phyloP scores from a whole-genome alignment of 53 echinoderm and acorn worm species.

The Stichopus horrens region DNA sequence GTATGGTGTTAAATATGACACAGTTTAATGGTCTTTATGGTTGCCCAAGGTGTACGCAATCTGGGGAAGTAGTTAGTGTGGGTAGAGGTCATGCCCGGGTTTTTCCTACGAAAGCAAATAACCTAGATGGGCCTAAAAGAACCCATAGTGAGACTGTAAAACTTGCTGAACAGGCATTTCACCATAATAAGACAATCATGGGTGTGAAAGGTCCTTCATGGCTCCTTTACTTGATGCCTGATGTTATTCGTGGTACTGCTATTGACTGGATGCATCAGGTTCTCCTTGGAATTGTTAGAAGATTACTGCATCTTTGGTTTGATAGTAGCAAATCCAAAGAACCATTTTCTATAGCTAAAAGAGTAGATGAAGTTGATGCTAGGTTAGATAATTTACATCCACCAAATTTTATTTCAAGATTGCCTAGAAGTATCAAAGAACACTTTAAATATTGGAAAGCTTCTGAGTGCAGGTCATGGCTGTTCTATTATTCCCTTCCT shows the following conservation, averaged over 20 bases:
- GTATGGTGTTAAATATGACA: slow-evolving; percentile 1
- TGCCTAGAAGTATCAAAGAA: slow-evolving; percentile 63
- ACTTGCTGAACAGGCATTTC: not conserved
- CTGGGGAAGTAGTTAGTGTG: not conserved
- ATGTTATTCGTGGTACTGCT: slow-evolving; percentile 54
- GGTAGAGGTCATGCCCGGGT: not conserved
- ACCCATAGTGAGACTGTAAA: not conserved
- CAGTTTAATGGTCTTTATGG: slow-evolving; percentile 10
- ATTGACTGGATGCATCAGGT: slow-evolving; percentile 67
- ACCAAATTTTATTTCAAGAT: slow-evolving; percentile 54
- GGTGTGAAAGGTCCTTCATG: not conserved
- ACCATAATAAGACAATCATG: not conserved
- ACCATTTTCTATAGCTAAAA: slow-evolving; percentile 46
- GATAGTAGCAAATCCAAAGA: slow-evolving; percentile 44
- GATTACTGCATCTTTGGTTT: slow-evolving; percentile 57
- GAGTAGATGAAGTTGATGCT: slow-evolving; percentile 42
- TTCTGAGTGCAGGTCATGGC: slow-evolving; percentile 67
- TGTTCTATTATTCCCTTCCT: slow-evolving; percentile 74
- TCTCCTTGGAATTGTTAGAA: slow-evolving; percentile 49
- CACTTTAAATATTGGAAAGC: slow-evolving; percentile 75
- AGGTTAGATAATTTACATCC: slow-evolving; percentile 51
- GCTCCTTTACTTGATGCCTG: not conserved
- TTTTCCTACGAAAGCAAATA: not conserved
- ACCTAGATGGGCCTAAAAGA: not conserved
- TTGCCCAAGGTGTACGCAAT: not conserved